Evolutionary conservation across 2,113 vertebrate genomes (phyloP).

Genomic region (Oenanthe melanoleuca): DNA sequence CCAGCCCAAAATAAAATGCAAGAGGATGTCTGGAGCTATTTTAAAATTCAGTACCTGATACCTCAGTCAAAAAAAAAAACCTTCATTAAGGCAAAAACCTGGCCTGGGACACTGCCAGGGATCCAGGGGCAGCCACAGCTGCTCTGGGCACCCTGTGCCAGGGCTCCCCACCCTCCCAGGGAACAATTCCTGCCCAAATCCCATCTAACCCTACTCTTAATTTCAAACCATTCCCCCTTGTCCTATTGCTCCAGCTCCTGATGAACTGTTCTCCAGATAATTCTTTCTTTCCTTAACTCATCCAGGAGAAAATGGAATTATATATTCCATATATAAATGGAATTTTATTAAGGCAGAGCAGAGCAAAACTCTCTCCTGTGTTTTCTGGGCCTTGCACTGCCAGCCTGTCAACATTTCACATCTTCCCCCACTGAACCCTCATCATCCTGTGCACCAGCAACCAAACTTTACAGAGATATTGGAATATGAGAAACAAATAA

Average conservation of each 20-base stretch:
- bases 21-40: background rate
- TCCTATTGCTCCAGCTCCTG: background rate
- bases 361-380: background rate
- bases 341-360: background rate
- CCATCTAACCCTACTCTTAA: background rate
- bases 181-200: background rate
- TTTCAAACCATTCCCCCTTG: background rate
- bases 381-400: background rate
- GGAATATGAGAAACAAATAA: background rate
- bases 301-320: background rate
- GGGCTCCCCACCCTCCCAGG: background rate
- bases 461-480: background rate
- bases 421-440: background rate
- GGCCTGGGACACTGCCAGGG: background rate
- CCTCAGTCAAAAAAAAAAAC: background rate
- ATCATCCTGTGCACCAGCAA: background rate
- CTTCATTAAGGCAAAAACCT: background rate
- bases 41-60: background rate
- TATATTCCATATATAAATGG: background rate
- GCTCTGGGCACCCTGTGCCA: background rate
- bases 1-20: background rate
- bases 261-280: background rate
- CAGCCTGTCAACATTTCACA: background rate
- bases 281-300: background rate
- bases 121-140: background rate